These are phyloP conservation scores for Xenopus borealis DNA, from an alignment of 2,113 vertebrate species.

Conservation along the genomic window DNA sequence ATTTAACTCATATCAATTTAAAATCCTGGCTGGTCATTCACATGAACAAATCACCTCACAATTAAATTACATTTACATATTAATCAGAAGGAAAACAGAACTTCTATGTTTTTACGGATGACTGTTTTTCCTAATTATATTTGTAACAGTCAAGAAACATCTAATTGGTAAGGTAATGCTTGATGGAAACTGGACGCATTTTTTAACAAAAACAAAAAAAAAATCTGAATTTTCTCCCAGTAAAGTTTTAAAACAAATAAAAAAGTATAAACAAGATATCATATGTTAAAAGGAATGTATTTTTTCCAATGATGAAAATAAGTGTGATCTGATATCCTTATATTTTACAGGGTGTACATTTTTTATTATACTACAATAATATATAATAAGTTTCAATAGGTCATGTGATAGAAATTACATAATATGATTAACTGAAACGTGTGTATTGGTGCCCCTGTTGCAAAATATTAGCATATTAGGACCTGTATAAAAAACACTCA, in stretches of 20 bases:
- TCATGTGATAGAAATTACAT: no score
- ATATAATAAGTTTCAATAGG: no score
- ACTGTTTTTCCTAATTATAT: slow-evolving; percentile 75
- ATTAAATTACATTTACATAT: slow-evolving; percentile 57
- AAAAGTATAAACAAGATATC: no score
- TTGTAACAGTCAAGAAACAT: slow-evolving; percentile 69
- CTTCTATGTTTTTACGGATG: slow-evolving; percentile 74
- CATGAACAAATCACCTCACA: slow-evolving; percentile 53
- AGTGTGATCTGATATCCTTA: no score
- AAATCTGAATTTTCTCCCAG: no score
- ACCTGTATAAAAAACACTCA: no score
- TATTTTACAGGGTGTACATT: no score
- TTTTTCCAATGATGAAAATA: slow-evolving; percentile 54
- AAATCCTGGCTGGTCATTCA: slow-evolving; percentile 48
- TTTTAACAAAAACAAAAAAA: not conserved
- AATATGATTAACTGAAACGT: no score
- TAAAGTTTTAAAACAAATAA: no score
- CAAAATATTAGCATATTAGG: no score
- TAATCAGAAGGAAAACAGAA: slow-evolving; percentile 54
- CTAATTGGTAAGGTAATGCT: slow-evolving; percentile 77
- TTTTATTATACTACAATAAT: no score
- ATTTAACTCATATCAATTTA: slow-evolving; percentile 42
- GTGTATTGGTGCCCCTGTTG: no score
- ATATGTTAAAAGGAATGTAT: slow-evolving; percentile 54
- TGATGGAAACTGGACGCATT: slow-evolving; percentile 56